A percentile compares a stretch with the other conserved stretches of the same genome.
phyloP scores from a whole-genome alignment of 1,140 invertebrate genomes.

The Oreohelix idahoensis region DNA sequence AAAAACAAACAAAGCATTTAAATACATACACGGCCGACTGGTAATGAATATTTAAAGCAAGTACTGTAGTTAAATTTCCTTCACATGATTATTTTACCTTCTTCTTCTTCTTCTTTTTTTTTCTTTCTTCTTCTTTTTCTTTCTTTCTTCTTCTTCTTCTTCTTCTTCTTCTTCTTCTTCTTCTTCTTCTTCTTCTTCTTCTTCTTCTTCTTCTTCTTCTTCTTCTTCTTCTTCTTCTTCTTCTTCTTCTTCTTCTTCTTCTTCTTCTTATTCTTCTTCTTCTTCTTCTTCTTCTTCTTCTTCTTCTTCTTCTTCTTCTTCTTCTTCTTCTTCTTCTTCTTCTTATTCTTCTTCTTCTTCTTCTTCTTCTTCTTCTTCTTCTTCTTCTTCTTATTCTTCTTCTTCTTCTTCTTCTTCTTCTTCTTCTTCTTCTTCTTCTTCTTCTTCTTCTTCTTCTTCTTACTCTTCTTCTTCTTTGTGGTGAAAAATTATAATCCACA shows the following conservation, averaged over 20 bases:
- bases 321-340: conserved; percentile 9
- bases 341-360: neutral
- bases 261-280: too few relatives aligned
- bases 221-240: neutral
- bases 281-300: conserved; percentile 14
- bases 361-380: conserved; percentile 1
- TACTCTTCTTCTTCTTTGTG: too few relatives aligned
- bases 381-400: too few relatives aligned
- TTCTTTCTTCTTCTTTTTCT: conserved; percentile 20
- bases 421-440: too few relatives aligned
- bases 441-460: neutral
- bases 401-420: neutral
- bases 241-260: neutral
- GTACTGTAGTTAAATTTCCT: too few relatives aligned
- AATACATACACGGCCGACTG: too few relatives aligned
- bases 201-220: neutral
- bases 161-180: too few relatives aligned
- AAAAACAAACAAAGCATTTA: too few relatives aligned
- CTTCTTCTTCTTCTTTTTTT: neutral
- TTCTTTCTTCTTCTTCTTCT: conserved; percentile 12
- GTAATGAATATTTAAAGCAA: too few relatives aligned
- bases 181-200: too few relatives aligned
- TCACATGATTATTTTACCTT: too few relatives aligned
- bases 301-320: conserved; percentile 18
- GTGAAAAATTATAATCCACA: too few relatives aligned